Base-by-base conservation (phyloP, 2,888 invertebrate genomes). In the Hypsopygia costalis region DNA sequence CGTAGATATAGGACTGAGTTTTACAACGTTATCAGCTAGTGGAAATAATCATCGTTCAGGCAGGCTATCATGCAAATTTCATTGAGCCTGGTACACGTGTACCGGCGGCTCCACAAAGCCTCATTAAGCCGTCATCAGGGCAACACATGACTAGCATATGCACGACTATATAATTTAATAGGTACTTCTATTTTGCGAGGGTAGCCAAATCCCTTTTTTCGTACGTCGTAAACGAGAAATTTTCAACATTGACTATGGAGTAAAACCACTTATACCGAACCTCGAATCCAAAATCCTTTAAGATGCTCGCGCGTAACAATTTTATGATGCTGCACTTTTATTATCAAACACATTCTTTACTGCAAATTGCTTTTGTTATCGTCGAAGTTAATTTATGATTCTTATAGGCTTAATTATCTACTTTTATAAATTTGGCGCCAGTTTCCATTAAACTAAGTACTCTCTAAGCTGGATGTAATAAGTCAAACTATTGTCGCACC, bases 261-360 rank as follows among this genome's bases (percentile, higher is more conserved):
- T 55, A 56, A 64, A 66, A 65, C 57, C 65, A 60, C 64, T 62
- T 58, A 60, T 61, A 51, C 55, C 59, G 57, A 52, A 60, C 51
- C 52, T 62, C 53, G 57, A 74, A 70, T 71, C 71, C 68, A 68
- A 70, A 74, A 65, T 65, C 58, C 62, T 62, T 58, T 59, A 60
- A 67, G 61, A 64, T 54, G 51, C 54, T 58, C 43, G 36, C 44
- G 49, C 53, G 56, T 69, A 62, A 62, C 55, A 58, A 47, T 69
- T 71, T 74, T 75, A 74, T 62, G 72, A 60, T 53, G 53, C 53
- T 72, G 69, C 68, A 68, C 52, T 65, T 67, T 70, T 66, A 58
- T 52, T 51, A 47, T 50, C 47, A 48, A 48, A 62, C 55, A 59
- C 50, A 53, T 54, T 52, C 53, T 67, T 69, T 62, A 62, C 55